These are phyloP conservation scores for Rhyacophila brunnea DNA, from an alignment of 1,140 invertebrate genomes.

Conservation along the genomic window DNA sequence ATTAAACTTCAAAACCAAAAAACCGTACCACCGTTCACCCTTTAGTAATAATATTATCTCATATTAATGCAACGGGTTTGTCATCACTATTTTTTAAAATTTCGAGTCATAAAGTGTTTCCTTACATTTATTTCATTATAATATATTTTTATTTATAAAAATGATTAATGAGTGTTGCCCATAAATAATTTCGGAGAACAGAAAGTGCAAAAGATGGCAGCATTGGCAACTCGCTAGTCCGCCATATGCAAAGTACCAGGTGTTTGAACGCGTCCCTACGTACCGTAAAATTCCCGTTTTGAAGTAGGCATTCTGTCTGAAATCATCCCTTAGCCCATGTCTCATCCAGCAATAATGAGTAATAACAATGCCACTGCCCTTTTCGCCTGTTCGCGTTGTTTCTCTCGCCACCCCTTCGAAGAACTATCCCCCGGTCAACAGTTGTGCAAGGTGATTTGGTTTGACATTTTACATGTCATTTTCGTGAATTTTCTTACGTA, in stretches of 20 bases:
- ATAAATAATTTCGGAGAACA: too few species aligned
- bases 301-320: background rate
- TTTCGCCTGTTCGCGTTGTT: slow-evolving; percentile 94
- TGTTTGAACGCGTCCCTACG: background rate
- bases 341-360: slow-evolving; percentile 10
- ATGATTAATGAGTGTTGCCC: too few species aligned
- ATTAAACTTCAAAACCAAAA: too few species aligned
- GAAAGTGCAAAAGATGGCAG: too few species aligned
- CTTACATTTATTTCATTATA: too few species aligned
- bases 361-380: slow-evolving; percentile 50
- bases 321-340: background rate
- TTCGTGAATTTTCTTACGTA: slow-evolving; percentile 21
- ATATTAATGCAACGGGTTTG: too few species aligned
- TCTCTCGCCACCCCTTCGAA: slow-evolving; percentile 91
- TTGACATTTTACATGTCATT: slow-evolving; percentile 24
- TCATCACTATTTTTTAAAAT: too few species aligned
- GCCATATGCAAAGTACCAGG: slow-evolving; percentile 1
- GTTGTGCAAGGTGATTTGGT: slow-evolving; percentile 83
- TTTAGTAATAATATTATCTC: too few species aligned
- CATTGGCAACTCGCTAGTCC: background rate
- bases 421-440: slow-evolving; percentile 92
- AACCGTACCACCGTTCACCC: too few species aligned
- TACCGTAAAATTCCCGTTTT: background rate
- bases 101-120: too few species aligned
- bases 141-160: too few species aligned